Conservation (phyloP, 2,888 invertebrate species). For the Petrolisthes manimaculis region DNA sequence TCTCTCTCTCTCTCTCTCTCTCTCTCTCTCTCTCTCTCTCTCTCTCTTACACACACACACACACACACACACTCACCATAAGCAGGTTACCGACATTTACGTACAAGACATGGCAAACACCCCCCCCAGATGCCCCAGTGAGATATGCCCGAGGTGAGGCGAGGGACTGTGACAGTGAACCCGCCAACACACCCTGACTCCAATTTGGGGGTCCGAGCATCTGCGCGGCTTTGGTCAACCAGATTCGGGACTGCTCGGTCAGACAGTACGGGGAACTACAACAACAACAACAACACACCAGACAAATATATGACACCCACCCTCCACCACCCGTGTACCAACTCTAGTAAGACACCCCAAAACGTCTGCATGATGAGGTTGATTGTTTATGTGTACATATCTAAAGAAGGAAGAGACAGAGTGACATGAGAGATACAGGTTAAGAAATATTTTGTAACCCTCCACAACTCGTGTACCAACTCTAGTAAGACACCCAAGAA, state of each 20-base stretch:
- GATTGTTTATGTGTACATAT: slow-evolving; percentile 80
- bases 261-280: slow-evolving; percentile 82
- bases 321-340: slow-evolving; percentile 83
- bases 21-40: not conserved
- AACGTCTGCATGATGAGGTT: slow-evolving; percentile 92
- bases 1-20: not conserved
- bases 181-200: slow-evolving; percentile 79
- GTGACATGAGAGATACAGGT: not conserved
- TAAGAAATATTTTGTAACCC: not conserved
- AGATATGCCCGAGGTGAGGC: slow-evolving; percentile 85
- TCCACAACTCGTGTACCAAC: not conserved
- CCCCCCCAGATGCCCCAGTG: slow-evolving; percentile 86
- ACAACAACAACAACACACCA: slow-evolving; percentile 80
- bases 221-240: no score
- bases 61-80: slow-evolving; percentile 69
- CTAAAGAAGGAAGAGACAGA: slow-evolving; percentile 32
- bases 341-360: slow-evolving; percentile 93
- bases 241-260: no score
- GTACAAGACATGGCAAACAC: slow-evolving; percentile 88
- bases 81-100: slow-evolving; percentile 88
- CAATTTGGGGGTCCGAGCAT: no score
- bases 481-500: not conserved
- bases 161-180: slow-evolving; percentile 81
- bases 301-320: slow-evolving; percentile 80
- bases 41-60: not conserved